Evolutionary conservation across 2,797 vertebrate species (phyloP).

Genomic region (Lithobates sylvaticus): DNA sequence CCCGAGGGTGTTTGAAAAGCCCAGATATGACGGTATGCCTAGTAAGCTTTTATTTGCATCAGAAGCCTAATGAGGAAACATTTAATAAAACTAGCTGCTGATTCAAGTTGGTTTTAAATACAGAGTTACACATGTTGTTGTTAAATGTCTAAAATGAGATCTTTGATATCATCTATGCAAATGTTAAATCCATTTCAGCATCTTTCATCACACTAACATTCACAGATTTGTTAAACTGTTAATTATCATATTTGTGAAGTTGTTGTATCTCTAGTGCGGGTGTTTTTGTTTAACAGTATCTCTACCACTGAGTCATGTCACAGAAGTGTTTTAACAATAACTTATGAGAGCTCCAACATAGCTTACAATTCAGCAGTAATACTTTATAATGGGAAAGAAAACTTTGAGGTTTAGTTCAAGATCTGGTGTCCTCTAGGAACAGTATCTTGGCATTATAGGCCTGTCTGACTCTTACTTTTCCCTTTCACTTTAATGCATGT

Average conservation of each 20-base stretch:
- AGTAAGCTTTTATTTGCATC: not conserved
- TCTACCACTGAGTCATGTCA: conserved; percentile 53
- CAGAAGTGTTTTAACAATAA: conserved; percentile 51
- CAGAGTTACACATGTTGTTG: not conserved
- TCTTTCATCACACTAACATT: conserved; percentile 51
- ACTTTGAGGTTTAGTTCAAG: not conserved
- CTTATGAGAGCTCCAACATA: conserved; percentile 38
- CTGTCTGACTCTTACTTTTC: not conserved
- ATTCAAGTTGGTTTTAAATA: not conserved
- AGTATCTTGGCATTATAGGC: not conserved
- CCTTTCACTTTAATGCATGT: too few relatives aligned
- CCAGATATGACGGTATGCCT: not conserved
- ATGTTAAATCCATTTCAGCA: conserved; percentile 52
- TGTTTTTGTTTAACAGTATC: conserved; percentile 53
- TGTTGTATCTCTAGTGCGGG: conserved; percentile 57
- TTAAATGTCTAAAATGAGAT: conserved; percentile 34
- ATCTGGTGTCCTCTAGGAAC: not conserved
- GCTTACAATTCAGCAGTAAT: conserved; percentile 6
- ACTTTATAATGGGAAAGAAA: not conserved
- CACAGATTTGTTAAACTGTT: conserved; percentile 58
- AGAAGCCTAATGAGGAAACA: conserved; percentile 5
- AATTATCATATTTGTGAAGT: conserved; percentile 62
- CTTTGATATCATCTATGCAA: conserved; percentile 47
- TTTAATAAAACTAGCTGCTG: conserved; percentile 30
- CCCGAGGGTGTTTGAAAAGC: not conserved